Conservation (phyloP, 2,888 invertebrate species). For the Atherix ibis region DNA sequence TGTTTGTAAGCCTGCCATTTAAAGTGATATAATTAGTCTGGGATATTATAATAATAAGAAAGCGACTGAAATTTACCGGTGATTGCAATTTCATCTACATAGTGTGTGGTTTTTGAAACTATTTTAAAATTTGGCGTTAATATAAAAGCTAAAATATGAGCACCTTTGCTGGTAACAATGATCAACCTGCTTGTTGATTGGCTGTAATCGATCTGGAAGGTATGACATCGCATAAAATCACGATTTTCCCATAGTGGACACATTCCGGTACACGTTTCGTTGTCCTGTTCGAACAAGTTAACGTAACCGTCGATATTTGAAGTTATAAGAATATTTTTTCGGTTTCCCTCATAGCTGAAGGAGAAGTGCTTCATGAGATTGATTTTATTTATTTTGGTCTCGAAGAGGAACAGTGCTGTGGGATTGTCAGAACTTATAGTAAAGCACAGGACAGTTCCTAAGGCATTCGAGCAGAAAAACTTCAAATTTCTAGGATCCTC, state of each 20-base stretch:
- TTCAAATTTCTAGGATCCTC: background rate
- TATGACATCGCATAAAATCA: conserved; percentile 21
- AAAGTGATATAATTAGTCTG: background rate
- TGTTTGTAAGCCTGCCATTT: conserved; percentile 17
- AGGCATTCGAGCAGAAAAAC: no score
- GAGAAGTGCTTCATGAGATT: conserved; percentile 6
- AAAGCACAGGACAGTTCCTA: no score
- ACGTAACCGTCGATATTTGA: conserved; percentile 19
- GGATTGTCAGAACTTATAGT: conserved; percentile 24
- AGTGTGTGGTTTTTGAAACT: background rate
- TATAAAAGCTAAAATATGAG: background rate
- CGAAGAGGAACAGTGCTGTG: conserved; percentile 17
- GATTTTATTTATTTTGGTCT: conserved; percentile 8
- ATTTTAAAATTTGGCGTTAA: background rate
- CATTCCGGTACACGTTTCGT: background rate
- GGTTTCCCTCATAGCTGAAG: background rate
- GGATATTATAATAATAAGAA: background rate
- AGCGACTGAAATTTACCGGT: background rate
- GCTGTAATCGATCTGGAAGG: conserved; percentile 15
- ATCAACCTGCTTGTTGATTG: conserved; percentile 14
- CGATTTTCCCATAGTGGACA: conserved; percentile 5
- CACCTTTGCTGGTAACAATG: conserved; percentile 19
- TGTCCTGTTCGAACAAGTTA: conserved; percentile 14
- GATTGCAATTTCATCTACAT: background rate
- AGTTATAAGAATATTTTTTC: conserved; percentile 18